Evolutionary conservation across 2,113 vertebrate species (phyloP).

Genomic region (Labrus mixtus): DNA sequence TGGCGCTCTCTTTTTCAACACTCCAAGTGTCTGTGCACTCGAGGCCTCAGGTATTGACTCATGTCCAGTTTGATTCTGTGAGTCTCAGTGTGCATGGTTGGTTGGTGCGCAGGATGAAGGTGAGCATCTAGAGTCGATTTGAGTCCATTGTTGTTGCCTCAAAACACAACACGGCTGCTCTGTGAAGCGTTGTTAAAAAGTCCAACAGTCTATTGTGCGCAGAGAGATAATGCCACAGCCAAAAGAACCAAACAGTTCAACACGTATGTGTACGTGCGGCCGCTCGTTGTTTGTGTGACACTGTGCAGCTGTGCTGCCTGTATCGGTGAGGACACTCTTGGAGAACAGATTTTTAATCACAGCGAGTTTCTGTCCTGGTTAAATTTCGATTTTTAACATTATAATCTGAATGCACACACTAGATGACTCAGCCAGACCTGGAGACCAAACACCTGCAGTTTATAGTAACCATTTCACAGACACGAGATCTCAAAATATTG

Average conservation of each 20-base stretch:
- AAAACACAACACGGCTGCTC: conserved; percentile 29
- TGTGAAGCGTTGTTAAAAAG: conserved; percentile 15
- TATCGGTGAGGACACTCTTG: too few species aligned
- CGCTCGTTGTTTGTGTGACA: too few species aligned
- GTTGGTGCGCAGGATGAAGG: conserved; percentile 1
- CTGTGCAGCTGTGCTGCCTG: too few species aligned
- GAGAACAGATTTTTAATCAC: too few species aligned
- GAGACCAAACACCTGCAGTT: too few species aligned
- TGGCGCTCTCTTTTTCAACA: background rate
- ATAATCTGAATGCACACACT: too few species aligned
- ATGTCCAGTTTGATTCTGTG: conserved; percentile 49
- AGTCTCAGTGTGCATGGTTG: conserved; percentile 13
- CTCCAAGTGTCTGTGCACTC: conserved; percentile 17
- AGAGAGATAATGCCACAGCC: conserved; percentile 20
- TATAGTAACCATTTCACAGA: too few species aligned
- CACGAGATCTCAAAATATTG: too few species aligned
- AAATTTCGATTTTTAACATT: too few species aligned
- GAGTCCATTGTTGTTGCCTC: conserved; percentile 24
- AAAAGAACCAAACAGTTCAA: background rate
- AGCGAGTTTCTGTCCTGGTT: too few species aligned
- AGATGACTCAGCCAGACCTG: too few species aligned
- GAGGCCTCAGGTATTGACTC: conserved; percentile 52
- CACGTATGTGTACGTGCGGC: too few species aligned
- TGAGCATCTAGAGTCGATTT: conserved; percentile 8
- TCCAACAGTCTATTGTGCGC: background rate